Base-by-base conservation (phyloP, 1,140 invertebrate genomes). In the Listronotus oregonensis region DNA sequence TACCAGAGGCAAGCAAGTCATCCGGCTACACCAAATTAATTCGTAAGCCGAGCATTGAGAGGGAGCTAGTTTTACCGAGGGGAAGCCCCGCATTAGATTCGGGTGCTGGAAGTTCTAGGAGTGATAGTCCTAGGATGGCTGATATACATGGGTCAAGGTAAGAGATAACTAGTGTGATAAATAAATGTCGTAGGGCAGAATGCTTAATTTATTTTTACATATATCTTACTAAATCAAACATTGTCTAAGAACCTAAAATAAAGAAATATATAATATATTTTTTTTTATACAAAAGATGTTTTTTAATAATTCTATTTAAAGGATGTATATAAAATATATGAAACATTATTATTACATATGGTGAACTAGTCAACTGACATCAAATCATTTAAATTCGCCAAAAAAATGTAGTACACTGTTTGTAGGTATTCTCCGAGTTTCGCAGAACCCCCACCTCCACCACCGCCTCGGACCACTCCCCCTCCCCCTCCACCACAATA, bases 11-110 rank as follows among this genome's bases (percentile, higher is more conserved):
- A 76, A 47, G 37, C 32, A 64, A 64, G 21, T 47, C 82, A 82
- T 50, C 83, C 85, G 49, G 86, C 21, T 77, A 85, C 68, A 86
- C 86, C 40, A 94, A 94, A 77, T 81, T 95, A 7, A 93, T 90
- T 67, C 85, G 92, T 51, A 94, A 94, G 76, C 90, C 92, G 12
- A 94, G 91, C 78, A 85, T 95, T 61, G 93, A 96, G 78, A 82
- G 90, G 42, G 91, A 93, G 75, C 77, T 90, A 15, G 79, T 90
- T 11, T 86, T 90, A 18, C 88, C 90, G 54, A 84, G 92, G 55
- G 89, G 90, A 8, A 94, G 92, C 79, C 93, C 93, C 0, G 92
- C 91, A 0, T 81, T 94, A 43, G 93, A 95, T 69, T 94, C 91
- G 44, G 91, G 91, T 7, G 91, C 91, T 12, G 92, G 90, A 14